A percentile compares a stretch with the other conserved stretches of the same genome.
Conservation (phyloP, 2,797 vertebrate genomes). For the Pipistrellus pipistrellus region DNA sequence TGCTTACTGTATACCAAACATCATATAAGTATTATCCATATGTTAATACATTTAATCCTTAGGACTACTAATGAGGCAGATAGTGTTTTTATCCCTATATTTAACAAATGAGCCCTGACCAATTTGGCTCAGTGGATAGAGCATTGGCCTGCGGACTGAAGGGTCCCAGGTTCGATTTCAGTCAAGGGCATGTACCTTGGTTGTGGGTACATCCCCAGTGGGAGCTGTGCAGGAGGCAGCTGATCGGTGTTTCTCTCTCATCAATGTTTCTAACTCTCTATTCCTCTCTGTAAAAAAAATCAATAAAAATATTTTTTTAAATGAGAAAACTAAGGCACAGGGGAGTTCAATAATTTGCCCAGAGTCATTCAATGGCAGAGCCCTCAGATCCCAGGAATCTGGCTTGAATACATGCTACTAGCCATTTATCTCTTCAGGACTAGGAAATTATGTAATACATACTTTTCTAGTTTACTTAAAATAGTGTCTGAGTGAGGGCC, state of each 20-base stretch:
- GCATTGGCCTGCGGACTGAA: no score
- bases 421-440: not conserved
- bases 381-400: not conserved
- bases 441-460: not conserved
- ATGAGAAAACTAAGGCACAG: not conserved
- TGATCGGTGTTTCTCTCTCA: no score
- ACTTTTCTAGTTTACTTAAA: slow-evolving; percentile 24
- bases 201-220: no score
- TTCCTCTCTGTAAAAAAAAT: no score
- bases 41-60: not conserved
- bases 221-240: no score
- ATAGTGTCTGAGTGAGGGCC: not conserved
- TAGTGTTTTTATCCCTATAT: not conserved
- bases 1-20: not conserved
- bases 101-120: not conserved
- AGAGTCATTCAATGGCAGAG: not conserved
- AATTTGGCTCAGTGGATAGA: no score
- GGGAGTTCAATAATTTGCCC: not conserved
- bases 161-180: no score
- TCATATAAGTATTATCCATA: not conserved
- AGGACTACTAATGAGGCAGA: not conserved
- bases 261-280: no score
- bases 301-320: no score
- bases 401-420: not conserved
- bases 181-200: no score